Evolutionary conservation across 2,797 vertebrate genomes (phyloP).

Genomic region (Oreochromis mossambicus): DNA sequence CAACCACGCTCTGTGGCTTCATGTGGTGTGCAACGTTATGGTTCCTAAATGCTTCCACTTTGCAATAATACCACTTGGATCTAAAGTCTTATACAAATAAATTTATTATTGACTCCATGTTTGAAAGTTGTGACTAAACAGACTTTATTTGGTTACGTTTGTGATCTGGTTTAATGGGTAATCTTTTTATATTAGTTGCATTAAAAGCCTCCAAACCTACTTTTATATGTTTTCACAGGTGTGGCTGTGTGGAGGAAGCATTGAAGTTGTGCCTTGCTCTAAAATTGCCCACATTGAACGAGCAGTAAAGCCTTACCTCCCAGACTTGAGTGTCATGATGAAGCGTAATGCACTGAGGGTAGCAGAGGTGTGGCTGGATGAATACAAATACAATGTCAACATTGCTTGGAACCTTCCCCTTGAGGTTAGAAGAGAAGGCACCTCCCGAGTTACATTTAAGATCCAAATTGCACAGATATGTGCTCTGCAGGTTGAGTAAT

Average conservation of each 20-base stretch:
- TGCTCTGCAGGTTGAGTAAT: not conserved
- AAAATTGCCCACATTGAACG: slow-evolving; percentile 91
- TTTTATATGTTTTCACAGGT: slow-evolving; percentile 69
- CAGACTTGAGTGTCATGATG: slow-evolving; percentile 77
- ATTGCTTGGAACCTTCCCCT: slow-evolving; percentile 89
- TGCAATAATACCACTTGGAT: not conserved
- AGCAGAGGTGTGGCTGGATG: slow-evolving; percentile 92
- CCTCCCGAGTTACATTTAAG: not conserved
- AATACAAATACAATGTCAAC: slow-evolving; percentile 89
- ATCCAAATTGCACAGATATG: not conserved
- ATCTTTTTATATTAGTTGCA: not conserved
- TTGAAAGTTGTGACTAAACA: too few relatives aligned
- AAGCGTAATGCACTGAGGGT: slow-evolving; percentile 88
- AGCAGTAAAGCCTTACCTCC: slow-evolving; percentile 85
- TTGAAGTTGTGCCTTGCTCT: slow-evolving; percentile 92
- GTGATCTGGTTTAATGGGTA: not conserved
- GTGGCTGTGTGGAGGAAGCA: slow-evolving; percentile 93
- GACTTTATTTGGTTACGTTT: not conserved
- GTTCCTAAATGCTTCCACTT: not conserved
- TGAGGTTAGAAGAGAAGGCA: slow-evolving; percentile 63
- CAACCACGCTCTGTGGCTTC: not conserved
- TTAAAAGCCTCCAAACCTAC: not conserved
- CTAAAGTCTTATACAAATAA: not conserved
- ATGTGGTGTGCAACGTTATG: not conserved
- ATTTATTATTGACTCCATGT: not conserved